Conservation (phyloP, 2,113 vertebrate species). For the Nycticebus coucang region DNA sequence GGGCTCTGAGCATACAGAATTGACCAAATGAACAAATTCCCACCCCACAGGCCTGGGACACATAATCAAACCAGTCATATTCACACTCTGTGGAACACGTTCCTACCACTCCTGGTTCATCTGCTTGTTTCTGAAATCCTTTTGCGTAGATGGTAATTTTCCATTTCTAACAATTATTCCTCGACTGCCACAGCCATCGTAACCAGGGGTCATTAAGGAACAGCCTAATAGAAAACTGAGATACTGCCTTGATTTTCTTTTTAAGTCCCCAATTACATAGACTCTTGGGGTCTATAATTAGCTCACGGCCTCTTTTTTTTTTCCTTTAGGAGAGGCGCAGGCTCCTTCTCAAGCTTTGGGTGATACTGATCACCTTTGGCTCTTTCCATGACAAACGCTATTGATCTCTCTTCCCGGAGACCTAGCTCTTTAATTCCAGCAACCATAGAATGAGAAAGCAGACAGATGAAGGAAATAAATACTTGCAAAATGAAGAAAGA, state of each 20-base stretch:
- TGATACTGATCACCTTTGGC: neutral
- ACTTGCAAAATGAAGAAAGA: slow-evolving; percentile 41
- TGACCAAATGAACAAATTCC: neutral
- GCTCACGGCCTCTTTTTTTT: neutral
- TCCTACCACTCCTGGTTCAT: neutral
- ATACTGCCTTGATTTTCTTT: neutral
- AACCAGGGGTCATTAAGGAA: neutral
- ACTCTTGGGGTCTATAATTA: neutral
- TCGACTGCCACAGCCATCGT: neutral
- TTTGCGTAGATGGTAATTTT: neutral
- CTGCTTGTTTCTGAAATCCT: slow-evolving; percentile 5
- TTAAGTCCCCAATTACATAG: neutral
- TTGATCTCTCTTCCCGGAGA: neutral
- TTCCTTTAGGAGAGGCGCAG: neutral
- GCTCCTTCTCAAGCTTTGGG: neutral
- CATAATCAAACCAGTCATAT: neutral
- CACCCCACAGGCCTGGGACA: neutral
- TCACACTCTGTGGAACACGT: neutral
- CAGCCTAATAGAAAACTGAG: neutral
- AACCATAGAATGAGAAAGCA: neutral
- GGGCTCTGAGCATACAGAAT: neutral
- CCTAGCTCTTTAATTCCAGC: slow-evolving; percentile 9
- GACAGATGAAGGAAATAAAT: neutral
- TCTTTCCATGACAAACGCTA: slow-evolving; percentile 24
- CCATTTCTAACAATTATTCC: neutral